Conservation (phyloP, 2,113 vertebrate genomes). For the Proterorhinus semilunaris region DNA sequence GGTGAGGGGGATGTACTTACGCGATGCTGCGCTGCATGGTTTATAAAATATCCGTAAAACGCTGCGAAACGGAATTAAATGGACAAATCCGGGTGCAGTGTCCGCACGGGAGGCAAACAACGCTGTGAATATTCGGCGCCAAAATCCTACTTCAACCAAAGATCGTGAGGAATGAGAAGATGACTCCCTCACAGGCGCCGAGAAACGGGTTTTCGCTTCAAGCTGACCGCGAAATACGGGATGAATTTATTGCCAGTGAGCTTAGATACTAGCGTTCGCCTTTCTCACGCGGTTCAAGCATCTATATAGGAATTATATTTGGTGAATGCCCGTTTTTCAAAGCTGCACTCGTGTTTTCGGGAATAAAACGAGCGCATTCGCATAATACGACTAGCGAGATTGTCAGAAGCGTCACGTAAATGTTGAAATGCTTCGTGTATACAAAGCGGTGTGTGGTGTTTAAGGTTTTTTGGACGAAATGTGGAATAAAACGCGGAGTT, state of each 20-base stretch:
- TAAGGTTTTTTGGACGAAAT: neutral
- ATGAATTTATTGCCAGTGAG: neutral
- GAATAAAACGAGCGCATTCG: neutral
- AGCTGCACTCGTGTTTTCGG: neutral
- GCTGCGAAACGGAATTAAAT: neutral
- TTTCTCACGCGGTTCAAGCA: too few species aligned
- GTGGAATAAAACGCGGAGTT: neutral
- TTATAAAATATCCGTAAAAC: neutral
- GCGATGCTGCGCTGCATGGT: constrained; percentile 80
- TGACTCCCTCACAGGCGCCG: neutral
- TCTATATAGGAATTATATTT: too few species aligned
- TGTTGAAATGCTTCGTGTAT: neutral
- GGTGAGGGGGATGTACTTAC: constrained; percentile 50
- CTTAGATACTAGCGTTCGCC: neutral
- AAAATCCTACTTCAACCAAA: constrained; percentile 55
- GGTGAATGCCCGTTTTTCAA: neutral
- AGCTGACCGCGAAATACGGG: neutral
- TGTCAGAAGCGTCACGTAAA: neutral
- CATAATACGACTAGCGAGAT: too few species aligned
- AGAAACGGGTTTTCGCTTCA: neutral
- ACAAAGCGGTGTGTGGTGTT: neutral
- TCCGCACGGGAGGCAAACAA: constrained; percentile 22
- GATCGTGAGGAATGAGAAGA: fast-evolving
- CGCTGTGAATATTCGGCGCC: constrained; percentile 65
- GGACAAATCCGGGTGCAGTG: neutral